These are phyloP conservation scores for Chaetodon auriga DNA, from an alignment of 2,113 vertebrate genomes.

Conservation along the genomic window DNA sequence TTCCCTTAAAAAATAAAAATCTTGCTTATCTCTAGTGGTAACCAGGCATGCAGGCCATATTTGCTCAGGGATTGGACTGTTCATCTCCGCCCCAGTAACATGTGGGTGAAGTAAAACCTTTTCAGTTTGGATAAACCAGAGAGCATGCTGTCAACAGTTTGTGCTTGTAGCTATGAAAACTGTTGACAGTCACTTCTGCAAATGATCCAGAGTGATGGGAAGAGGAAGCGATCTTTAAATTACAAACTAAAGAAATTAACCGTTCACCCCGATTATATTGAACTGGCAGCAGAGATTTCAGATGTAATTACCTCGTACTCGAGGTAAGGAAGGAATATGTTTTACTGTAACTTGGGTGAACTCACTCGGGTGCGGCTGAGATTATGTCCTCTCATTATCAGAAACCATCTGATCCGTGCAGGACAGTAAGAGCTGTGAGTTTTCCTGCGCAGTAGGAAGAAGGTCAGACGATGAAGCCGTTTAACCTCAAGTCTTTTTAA, in stretches of 20 bases:
- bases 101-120: neutral
- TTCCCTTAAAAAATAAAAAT: neutral
- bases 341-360: neutral
- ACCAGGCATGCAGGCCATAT: neutral
- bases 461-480: neutral
- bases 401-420: neutral
- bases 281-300: neutral
- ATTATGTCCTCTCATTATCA: neutral
- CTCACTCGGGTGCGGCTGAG: neutral
- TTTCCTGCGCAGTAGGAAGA: slow-evolving; percentile 39
- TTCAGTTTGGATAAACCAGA: neutral
- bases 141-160: neutral
- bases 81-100: neutral
- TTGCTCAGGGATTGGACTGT: neutral
- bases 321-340: neutral
- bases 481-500: neutral
- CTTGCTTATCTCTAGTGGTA: neutral
- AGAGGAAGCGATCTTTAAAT: neutral
- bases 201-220: neutral
- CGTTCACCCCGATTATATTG: neutral
- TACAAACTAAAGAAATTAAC: neutral
- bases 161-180: neutral
- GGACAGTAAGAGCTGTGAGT: neutral
- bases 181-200: neutral
- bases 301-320: neutral